These are phyloP conservation scores for Tauraco hartlaubi DNA, from an alignment of 2,797 vertebrate genomes.

Conservation along the genomic window DNA sequence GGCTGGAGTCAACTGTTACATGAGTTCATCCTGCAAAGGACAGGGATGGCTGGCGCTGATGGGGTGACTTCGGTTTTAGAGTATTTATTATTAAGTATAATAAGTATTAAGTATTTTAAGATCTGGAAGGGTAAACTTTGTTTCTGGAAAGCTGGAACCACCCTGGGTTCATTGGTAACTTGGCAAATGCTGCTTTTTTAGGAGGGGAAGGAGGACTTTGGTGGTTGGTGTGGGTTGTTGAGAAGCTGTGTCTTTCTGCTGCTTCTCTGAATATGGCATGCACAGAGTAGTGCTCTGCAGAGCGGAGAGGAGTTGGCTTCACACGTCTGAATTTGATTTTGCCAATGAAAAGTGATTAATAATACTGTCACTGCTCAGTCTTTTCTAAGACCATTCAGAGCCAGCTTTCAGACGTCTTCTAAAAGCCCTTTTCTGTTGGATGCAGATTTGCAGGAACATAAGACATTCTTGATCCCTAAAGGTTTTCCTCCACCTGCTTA, in stretches of 20 bases:
- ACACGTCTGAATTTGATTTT: background rate
- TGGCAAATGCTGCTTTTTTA: background rate
- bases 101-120: background rate
- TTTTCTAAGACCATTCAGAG: background rate
- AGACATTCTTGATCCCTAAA: constrained; percentile 4
- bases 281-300: background rate
- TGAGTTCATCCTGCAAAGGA: background rate
- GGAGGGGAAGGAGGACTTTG: background rate
- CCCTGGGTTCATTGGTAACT: background rate
- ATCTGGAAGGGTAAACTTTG: background rate
- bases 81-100: background rate
- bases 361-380: background rate
- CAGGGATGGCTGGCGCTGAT: background rate
- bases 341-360: background rate
- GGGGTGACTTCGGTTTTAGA: background rate
- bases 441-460: background rate
- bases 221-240: background rate
- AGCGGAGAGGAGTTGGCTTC: background rate
- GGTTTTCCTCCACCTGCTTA: constrained; percentile 21
- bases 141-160: background rate
- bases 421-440: background rate
- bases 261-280: accelerated
- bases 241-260: background rate
- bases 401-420: background rate
- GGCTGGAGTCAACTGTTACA: background rate